Base-by-base conservation (phyloP, 2,888 invertebrate genomes). In the Hyppa rectilinea region DNA sequence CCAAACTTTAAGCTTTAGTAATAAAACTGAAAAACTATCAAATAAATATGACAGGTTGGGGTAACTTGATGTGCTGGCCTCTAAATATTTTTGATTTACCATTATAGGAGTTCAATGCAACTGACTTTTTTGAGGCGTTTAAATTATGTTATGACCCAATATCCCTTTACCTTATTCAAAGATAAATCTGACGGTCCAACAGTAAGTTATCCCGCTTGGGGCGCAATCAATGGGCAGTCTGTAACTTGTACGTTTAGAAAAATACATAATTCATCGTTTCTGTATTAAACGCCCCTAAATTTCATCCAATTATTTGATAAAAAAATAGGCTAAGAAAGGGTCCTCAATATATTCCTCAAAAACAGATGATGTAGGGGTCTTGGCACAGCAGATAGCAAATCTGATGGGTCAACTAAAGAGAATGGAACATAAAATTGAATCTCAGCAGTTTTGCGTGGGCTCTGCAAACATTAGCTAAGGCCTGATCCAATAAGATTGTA, bases 401-500 rank as follows among this genome's bases (percentile, higher is more conserved):
- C 86, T 87, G 86, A 85, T 82, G 85, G 87, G 88, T 88, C 87
- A 89, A 90, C 89, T 84, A 77, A 80, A 85, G 85, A 86, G 84
- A 87, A 89, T 88, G 84, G 86, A 84, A 87, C 89, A 89, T 89
- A 89, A 91, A 91, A 91, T 90, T 88, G 90, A 87, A 89, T 89
- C 85, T 88, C 88, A 89, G 90, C 91, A 90, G 89, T 90, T 91
- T 91, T 83, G 86, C 85, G 84, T 88, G 86, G 88, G 84, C 89
- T 86, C 71, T 67, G 79, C 87, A 90, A 91, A 92, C 90, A 91
- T 91, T 91, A 88, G 90, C 91, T 82, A 64, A 88, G 89, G 91
- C 90, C 91, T 90, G 91, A 91, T 90, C 91, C 91, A 92, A 92
- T 92, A 92, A 91, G 92, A 91, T 91, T 91, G 90, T 91, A 87